Evolutionary conservation across 1,140 invertebrate species (phyloP), one percentile per base, ranked within the genome.

Genomic region (Zaprionus nigranus): DNA sequence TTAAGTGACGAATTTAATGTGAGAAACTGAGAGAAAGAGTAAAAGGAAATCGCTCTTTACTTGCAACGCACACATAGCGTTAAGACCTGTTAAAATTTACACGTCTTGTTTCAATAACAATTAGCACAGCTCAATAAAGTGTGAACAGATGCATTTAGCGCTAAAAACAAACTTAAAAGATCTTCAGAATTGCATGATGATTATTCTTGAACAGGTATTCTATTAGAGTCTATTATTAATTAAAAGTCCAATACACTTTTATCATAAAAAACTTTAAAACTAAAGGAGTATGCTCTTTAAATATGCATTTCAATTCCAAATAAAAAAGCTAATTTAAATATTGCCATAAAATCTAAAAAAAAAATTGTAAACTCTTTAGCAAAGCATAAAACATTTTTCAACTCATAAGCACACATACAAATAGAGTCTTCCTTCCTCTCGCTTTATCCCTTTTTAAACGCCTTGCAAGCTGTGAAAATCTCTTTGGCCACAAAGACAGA

Each of bases 401-500:
- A 49, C 70, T 43, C 28, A 28, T 28, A 28, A 28, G 28, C 7
- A 30, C 28, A 30, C 28, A 9, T 46, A 66, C 54, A 54, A 46
- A 30, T 12, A 60, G 5, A 34, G 20, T n/a, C 30, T 12, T 11
- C 12, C 26, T 15, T n/a, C 6, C 30, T 24, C 11, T 46, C 22
- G 4, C 22, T 13, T 9, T 5, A 26, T 56, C 13, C 4, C 20
- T 26, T 30, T 22, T n/a, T 38, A 38, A 17, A 43, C 59, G 6
- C 59, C 7, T 26, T 40, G 59, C 11, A 26, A 74, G 28, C 57
- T 56, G 20, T 49, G 49, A 17, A 61, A 54, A 43, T 67, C 49
- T 75, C 30, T 56, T 72, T 57, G 26, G 68, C 62, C 56, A 73
- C 58, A 46, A 46, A 46, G n/a, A 46, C 6, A 38, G 30, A 69